Conservation (phyloP, 2,113 vertebrate species). For the Alces alces region DNA sequence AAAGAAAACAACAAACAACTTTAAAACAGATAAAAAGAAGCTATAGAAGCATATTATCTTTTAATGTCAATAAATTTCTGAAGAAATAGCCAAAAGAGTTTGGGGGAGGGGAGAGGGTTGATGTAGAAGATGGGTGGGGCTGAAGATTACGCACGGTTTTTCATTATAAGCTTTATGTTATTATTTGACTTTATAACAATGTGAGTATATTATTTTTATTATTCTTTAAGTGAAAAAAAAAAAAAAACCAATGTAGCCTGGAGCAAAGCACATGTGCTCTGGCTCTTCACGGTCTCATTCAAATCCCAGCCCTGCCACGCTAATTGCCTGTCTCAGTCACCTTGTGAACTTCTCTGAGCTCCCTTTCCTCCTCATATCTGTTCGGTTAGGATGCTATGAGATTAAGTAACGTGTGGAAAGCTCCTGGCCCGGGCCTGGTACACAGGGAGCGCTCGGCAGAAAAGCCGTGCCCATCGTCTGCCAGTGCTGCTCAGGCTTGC, state of each 20-base stretch:
- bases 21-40: neutral
- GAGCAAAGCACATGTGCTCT: neutral
- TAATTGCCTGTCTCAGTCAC: too few species aligned
- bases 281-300: neutral
- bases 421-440: neutral
- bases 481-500: neutral
- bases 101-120: neutral
- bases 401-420: neutral
- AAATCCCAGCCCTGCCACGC: neutral
- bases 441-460: neutral
- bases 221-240: neutral
- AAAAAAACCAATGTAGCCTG: neutral
- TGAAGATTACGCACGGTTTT: neutral
- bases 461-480: neutral
- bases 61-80: neutral
- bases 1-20: neutral
- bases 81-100: neutral
- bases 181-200: neutral
- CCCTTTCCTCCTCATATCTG: rapidly evolving
- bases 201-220: neutral
- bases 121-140: too few species aligned
- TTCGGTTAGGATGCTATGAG: neutral
- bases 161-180: neutral
- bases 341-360: neutral
- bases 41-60: neutral